Conservation (phyloP, 2,797 vertebrate species). For the Cossypha niveicapilla region DNA sequence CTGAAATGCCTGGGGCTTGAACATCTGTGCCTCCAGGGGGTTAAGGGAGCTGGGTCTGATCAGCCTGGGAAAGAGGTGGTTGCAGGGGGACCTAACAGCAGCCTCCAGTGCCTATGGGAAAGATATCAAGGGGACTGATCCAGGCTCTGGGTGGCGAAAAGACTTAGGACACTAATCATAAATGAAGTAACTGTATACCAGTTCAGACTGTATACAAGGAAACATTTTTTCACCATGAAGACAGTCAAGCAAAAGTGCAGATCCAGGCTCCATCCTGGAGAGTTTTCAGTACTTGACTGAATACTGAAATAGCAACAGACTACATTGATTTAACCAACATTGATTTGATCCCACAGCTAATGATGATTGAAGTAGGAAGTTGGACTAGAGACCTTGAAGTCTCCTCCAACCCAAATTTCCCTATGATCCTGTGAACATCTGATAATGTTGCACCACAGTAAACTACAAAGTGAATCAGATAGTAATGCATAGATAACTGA, state of each 20-base stretch:
- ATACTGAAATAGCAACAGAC: not conserved
- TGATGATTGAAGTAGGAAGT: not conserved
- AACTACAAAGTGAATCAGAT: not conserved
- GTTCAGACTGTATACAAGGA: not conserved
- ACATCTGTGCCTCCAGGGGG: rapidly evolving
- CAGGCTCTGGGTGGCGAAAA: not conserved
- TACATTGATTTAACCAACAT: not conserved
- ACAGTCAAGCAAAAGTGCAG: not conserved
- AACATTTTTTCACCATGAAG: not conserved
- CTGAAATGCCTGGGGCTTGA: rapidly evolving
- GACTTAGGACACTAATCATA: not conserved
- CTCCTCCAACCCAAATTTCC: not conserved
- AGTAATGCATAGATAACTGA: not conserved
- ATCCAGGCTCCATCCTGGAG: not conserved
- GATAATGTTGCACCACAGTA: not conserved
- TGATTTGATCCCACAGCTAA: not conserved
- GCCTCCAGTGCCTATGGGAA: not conserved
- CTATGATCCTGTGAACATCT: not conserved
- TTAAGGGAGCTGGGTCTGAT: not conserved
- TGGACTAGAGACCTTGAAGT: not conserved
- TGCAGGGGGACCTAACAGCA: not conserved
- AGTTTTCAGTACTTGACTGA: not conserved
- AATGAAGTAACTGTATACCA: not conserved
- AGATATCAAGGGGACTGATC: not conserved
- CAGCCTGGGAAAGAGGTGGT: not conserved